A percentile compares a stretch with the other conserved stretches of the same genome.
Evolutionary conservation across 2,113 vertebrate genomes (phyloP).

Genomic region (Scalopus aquaticus): DNA sequence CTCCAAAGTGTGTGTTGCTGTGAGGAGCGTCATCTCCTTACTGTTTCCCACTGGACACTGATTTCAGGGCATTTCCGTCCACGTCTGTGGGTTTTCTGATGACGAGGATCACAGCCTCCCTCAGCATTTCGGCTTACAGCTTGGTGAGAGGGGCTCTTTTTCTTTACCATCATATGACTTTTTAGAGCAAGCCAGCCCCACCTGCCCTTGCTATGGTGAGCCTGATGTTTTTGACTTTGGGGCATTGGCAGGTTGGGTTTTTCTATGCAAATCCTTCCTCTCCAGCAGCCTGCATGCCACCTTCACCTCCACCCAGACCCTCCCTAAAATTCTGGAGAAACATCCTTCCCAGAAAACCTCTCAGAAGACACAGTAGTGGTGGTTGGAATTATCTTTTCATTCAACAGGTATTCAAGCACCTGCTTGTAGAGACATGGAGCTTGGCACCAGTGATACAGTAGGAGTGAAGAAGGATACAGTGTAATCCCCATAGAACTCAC

Average conservation of each 20-base stretch:
- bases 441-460: not conserved
- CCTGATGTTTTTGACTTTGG: not conserved
- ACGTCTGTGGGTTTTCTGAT: not conserved
- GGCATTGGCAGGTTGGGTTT: not conserved
- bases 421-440: not conserved
- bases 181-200: not conserved
- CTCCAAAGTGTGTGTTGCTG: not conserved
- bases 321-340: not conserved
- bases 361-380: not conserved
- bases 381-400: not conserved
- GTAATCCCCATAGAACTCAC: too few species aligned
- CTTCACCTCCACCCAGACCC: not conserved
- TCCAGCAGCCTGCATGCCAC: not conserved
- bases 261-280: not conserved
- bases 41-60: not conserved
- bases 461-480: too few species aligned
- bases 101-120: not conserved
- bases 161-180: not conserved
- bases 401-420: not conserved
- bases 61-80: not conserved
- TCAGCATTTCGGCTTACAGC: not conserved
- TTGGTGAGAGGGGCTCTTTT: not conserved
- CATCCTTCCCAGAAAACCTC: not conserved
- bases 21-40: not conserved
- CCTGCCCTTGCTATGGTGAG: not conserved